Conservation (phyloP, 2,113 vertebrate species). For the Thamnophis sirtalis region DNA sequence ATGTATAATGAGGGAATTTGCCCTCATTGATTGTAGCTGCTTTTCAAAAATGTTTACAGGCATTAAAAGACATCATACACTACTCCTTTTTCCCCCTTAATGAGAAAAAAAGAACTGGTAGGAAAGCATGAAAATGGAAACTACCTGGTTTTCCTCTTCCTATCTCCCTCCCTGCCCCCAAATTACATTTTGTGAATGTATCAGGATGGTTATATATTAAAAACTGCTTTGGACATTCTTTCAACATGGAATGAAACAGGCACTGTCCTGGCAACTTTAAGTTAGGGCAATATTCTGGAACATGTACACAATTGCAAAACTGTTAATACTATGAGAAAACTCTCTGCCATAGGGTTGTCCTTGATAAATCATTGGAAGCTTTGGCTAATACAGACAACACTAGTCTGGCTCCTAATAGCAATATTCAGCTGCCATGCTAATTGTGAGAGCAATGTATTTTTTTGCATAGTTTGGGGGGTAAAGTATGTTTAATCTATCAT, state of each 20-base stretch:
- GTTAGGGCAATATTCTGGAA: background rate
- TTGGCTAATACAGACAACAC: background rate
- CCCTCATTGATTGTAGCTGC: no score
- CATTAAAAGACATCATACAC: background rate
- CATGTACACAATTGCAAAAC: background rate
- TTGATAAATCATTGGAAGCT: background rate
- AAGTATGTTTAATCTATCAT: background rate
- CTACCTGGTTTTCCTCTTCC: background rate
- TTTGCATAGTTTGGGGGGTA: constrained; percentile 5
- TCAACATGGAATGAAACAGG: background rate
- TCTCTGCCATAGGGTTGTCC: background rate
- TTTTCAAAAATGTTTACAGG: background rate
- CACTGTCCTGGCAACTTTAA: background rate
- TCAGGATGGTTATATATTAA: background rate
- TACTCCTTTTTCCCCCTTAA: background rate
- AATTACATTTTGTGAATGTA: background rate
- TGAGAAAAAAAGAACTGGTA: background rate
- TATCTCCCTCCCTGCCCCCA: no score
- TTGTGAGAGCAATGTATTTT: background rate
- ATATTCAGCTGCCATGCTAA: background rate
- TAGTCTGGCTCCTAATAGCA: constrained; percentile 8
- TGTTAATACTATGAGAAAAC: background rate
- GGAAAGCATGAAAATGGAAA: background rate
- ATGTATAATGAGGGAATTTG: background rate
- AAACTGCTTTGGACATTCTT: background rate